Evolutionary conservation across 2,113 vertebrate species (phyloP), one percentile per base, ranked within the genome.

Genomic region (Columba janthina): DNA sequence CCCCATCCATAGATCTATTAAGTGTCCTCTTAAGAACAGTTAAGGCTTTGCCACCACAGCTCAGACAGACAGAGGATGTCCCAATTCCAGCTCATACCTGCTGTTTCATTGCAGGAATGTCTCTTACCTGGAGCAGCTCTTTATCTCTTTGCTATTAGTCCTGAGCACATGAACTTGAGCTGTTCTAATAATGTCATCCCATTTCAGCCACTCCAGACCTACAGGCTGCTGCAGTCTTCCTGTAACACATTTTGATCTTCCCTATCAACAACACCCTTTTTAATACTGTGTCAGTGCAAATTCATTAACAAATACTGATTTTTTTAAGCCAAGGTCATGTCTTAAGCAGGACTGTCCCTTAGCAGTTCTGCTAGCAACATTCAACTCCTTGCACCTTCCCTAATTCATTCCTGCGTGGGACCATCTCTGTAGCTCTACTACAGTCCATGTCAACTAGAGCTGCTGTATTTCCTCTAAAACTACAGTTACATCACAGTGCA

Each of bases 211-310:
- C 69, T 81, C 15, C 56, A 62, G 38, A 54, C 71, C 48, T n/a
- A 76, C 17, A 40, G 29, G 20, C 20, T 48, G 25, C 16, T 54
- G 24, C 56, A 56, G 13, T 34, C 11, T 16, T 31, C 48, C 48
- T 11, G 7, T 40, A 54, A 6, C 71, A 54, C 46, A 34, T 76
- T 76, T n/a, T 6, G 2, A 16, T 40, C 54, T 40, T 75, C 53
- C 60, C 6, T 42, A 15, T 34, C 1, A 2, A 34, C 0, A 1
- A 56, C 51, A 51, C 12, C 29, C 6, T 32, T 64, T 18, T 48
- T 50, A 62, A 34, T 70, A 64, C 32, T 10, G 5, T 65, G 32
- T 4, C 54, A 62, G 14, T 62, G 48, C n/a, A 62, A 74, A 91
- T 14, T 31, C 61, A 61, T 32, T 67, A 50, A 80, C n/a, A 62